Percentiles rank a stretch among this genome's conserved stretches.
These are phyloP conservation scores for Anarhynchus alexandrinus DNA, from an alignment of 2,113 vertebrate genomes.

Conservation along the genomic window DNA sequence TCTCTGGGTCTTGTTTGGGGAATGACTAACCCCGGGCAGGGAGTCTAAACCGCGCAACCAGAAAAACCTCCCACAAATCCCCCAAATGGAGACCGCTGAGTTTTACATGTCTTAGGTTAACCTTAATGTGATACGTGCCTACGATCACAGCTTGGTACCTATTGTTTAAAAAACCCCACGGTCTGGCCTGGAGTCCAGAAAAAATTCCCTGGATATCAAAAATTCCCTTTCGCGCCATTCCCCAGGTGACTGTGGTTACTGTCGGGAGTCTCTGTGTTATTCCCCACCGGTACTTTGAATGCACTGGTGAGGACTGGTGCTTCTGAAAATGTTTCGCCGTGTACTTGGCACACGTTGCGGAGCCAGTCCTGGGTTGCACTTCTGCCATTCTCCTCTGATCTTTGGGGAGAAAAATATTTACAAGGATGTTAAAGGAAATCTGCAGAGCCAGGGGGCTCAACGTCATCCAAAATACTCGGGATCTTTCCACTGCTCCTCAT, in stretches of 20 bases:
- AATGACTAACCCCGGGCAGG: background rate
- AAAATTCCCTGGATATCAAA: background rate
- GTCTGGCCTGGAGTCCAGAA: background rate
- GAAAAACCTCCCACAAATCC: constrained; percentile 19
- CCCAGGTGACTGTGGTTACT: background rate
- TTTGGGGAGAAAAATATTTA: background rate
- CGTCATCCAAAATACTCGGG: background rate
- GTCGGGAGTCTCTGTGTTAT: background rate
- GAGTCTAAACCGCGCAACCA: background rate
- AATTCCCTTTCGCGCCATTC: background rate
- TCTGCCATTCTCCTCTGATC: background rate
- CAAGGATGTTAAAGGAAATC: background rate
- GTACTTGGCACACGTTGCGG: fast-evolving
- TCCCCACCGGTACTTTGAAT: background rate
- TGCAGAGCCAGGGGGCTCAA: background rate
- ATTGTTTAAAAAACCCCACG: background rate
- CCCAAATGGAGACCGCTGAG: background rate
- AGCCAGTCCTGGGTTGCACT: background rate
- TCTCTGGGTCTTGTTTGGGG: background rate
- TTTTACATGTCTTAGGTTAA: constrained; percentile 29
- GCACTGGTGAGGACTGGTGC: background rate
- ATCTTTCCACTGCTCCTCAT: background rate
- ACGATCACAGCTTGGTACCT: background rate
- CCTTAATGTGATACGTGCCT: background rate
- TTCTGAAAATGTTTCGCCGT: background rate